Conservation (phyloP, 2,797 vertebrate species). For the Pygocentrus nattereri region DNA sequence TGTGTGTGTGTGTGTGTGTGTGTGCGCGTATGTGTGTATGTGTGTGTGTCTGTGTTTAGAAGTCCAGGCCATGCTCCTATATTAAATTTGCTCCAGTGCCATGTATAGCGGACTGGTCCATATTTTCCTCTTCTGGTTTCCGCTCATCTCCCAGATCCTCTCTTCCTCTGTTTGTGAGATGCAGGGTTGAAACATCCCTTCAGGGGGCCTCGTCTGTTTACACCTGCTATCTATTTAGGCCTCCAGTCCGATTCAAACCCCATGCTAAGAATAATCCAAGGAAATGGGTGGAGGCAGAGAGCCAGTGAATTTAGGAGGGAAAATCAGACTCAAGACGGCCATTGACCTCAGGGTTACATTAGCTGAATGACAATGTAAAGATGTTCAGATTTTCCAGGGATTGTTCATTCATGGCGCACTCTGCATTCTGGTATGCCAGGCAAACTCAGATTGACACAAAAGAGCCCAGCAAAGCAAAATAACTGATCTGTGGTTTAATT, state of each 20-base stretch:
- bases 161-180: slow-evolving; percentile 48
- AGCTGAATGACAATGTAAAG: neutral
- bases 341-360: neutral
- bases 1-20: slow-evolving; percentile 24
- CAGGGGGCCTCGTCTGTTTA: slow-evolving; percentile 1
- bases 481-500: too few relatives aligned
- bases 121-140: slow-evolving; percentile 37
- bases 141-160: slow-evolving; percentile 38
- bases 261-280: slow-evolving; percentile 41
- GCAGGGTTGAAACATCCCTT: slow-evolving; percentile 46
- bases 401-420: too few relatives aligned
- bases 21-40: slow-evolving; percentile 10
- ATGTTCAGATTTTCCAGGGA: too few relatives aligned
- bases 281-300: slow-evolving; percentile 19
- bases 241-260: slow-evolving; percentile 8
- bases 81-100: neutral
- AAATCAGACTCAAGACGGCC: neutral
- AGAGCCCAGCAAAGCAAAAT: too few relatives aligned
- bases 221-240: slow-evolving; percentile 10
- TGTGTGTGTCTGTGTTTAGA: slow-evolving; percentile 15
- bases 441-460: too few relatives aligned
- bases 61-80: neutral
- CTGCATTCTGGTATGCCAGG: too few relatives aligned
- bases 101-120: slow-evolving; percentile 21
- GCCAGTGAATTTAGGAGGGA: neutral